Base-by-base conservation (phyloP, 1,140 invertebrate species). In the Euglossa dilemma region DNA sequence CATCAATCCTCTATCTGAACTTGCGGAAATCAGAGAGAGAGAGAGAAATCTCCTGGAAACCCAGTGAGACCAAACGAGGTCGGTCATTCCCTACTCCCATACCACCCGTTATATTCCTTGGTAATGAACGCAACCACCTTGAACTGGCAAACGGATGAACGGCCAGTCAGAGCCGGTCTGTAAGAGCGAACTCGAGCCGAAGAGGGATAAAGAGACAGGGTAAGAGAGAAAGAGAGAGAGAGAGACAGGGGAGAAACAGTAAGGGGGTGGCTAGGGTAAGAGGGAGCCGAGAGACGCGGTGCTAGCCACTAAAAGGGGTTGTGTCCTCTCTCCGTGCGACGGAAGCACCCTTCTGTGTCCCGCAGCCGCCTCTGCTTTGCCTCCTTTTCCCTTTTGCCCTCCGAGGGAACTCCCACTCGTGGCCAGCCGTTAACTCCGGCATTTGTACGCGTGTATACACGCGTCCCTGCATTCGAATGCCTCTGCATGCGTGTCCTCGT, bases 81-180 rank as follows among this genome's bases (percentile, higher is more conserved):
- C 45, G n/a, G 23, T 23, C 43, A 63, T 52, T 70, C 8, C 8
- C 52, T 52, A 80, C 75, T 85, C 84, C 81, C 87, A 84, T 85
- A 74, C 85, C 87, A 89, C 75, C 84, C 85, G 84, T 81, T 86
- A 74, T 76, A 87, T 72, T 66, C 85, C 72, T 83, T 90, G 91
- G 90, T 93, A 94, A 93, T 94, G 93, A 94, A 92, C 90, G 93
- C 92, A 92, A 92, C 93, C 93, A 94, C 93, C 93, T 94, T 94
- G 93, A 94, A 93, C 91, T 92, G 92, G 92, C 91, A 92, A 93
- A 93, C 92, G 92, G 93, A 92, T 93, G 92, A 94, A 90, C 92
- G 91, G 88, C 88, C 91, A 91, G 87, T 86, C 87, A 88, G 78
- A 87, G 86, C 71, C 85, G 85, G 85, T 76, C 80, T 85, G 80